phyloP scores from a whole-genome alignment of 2,888 invertebrate species.

The Amiota minor region DNA sequence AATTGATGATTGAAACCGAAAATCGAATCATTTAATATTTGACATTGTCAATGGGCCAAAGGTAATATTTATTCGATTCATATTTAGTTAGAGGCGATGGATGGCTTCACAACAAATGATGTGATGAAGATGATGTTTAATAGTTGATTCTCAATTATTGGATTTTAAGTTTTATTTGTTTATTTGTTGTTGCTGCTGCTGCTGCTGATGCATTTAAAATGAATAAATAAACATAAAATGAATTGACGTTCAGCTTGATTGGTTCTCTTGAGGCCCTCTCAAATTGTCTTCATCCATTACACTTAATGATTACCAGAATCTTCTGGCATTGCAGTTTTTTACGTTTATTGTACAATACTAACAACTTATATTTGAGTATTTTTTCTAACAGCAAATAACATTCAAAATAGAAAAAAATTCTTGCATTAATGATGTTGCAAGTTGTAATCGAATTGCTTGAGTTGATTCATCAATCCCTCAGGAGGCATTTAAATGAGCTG shows the following conservation, averaged over 20 bases:
- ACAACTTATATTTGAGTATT: background rate
- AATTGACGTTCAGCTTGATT: slow-evolving; percentile 63
- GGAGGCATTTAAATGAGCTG: slow-evolving; percentile 53
- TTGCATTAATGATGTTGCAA: slow-evolving; percentile 61
- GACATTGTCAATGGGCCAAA: slow-evolving; percentile 26
- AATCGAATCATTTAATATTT: slow-evolving; percentile 46
- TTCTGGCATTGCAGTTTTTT: background rate
- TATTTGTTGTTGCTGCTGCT: slow-evolving; percentile 33
- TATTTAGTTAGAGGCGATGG: background rate
- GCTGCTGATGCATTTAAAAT: slow-evolving; percentile 55
- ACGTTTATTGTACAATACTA: slow-evolving; percentile 47
- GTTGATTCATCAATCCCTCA: background rate
- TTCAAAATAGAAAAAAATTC: slow-evolving; percentile 34
- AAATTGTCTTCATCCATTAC: slow-evolving; percentile 62
- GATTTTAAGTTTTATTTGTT: background rate
- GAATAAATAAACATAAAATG: slow-evolving; percentile 53
- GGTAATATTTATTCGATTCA: background rate
- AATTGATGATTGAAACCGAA: slow-evolving; percentile 62
- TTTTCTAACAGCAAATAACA: slow-evolving; percentile 23
- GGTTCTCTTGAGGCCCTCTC: slow-evolving; percentile 55
- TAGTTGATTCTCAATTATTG: background rate
- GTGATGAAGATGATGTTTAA: no score
- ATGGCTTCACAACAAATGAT: no score
- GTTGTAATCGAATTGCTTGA: slow-evolving; percentile 34
- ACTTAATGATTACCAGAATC: slow-evolving; percentile 49